Percentiles rank a stretch among this genome's conserved stretches.
phyloP scores from a whole-genome alignment of 64 coral and sea anemone genomes.

The Orbicella faveolata region DNA sequence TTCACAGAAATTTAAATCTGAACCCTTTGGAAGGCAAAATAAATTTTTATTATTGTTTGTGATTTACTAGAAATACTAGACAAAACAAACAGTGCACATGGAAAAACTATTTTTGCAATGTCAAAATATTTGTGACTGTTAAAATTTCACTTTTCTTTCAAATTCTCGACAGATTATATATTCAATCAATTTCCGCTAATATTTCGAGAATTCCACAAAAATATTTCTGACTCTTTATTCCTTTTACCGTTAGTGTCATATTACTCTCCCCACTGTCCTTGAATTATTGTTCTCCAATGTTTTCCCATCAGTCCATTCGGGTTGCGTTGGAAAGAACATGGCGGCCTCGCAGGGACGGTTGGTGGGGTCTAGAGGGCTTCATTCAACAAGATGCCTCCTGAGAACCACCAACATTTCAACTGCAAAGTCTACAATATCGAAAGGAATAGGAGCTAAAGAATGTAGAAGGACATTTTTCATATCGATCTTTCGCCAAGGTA shows the following conservation, averaged over 20 bases:
- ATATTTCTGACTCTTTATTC: too few relatives aligned
- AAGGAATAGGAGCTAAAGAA: background rate
- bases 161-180: background rate
- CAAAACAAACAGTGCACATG: too few relatives aligned
- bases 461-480: constrained; percentile 13
- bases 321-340: constrained; percentile 24
- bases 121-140: too few relatives aligned
- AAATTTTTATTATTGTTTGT: background rate
- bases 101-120: too few relatives aligned
- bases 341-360: constrained; percentile 11
- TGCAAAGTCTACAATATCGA: background rate
- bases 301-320: constrained; percentile 4
- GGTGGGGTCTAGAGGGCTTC: background rate
- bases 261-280: too few relatives aligned
- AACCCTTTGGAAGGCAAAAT: background rate
- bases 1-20: too few relatives aligned
- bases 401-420: background rate
- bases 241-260: too few relatives aligned
- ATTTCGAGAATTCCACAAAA: too few relatives aligned
- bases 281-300: background rate
- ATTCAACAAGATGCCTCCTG: background rate
- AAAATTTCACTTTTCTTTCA: background rate
- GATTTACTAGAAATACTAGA: too few relatives aligned
- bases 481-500: constrained; percentile 18
- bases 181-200: too few relatives aligned